Evolutionary conservation across 2,888 invertebrate species (phyloP).

Genomic region (Acrobasis repandana): DNA sequence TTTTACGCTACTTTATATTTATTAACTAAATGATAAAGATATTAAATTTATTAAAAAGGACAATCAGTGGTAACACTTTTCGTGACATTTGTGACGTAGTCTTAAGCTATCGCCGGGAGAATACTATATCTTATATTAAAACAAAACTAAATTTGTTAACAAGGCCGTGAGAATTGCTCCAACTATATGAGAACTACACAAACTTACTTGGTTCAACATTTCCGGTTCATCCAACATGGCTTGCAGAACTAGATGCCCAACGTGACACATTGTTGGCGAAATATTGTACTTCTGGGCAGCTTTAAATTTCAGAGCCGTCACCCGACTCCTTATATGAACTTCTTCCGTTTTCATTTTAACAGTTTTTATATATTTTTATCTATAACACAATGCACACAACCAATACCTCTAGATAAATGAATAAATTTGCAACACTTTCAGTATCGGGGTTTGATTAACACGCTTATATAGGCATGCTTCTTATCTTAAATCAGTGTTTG

Average conservation of each 20-base stretch:
- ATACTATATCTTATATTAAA: no score
- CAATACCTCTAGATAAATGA: not conserved
- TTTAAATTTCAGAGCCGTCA: slow-evolving; percentile 39
- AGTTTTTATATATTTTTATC: not conserved
- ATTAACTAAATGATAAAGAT: no score
- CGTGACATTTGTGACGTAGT: no score
- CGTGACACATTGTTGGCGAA: slow-evolving; percentile 45
- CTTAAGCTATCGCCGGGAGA: no score
- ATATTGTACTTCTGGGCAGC: slow-evolving; percentile 45
- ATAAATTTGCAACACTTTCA: not conserved
- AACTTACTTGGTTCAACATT: slow-evolving; percentile 43
- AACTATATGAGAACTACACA: no score
- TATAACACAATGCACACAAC: slow-evolving; percentile 3
- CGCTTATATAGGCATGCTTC: slow-evolving; percentile 6
- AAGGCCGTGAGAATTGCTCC: no score
- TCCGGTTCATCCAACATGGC: slow-evolving; percentile 46
- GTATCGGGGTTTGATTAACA: not conserved
- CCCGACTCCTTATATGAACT: slow-evolving; percentile 38
- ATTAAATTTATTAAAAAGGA: no score
- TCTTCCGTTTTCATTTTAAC: slow-evolving; percentile 35
- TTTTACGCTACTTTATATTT: no score
- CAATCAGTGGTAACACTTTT: no score
- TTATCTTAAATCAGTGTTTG: slow-evolving; percentile 14
- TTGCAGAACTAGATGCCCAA: slow-evolving; percentile 51
- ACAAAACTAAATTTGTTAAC: no score